Evolutionary conservation across 2,797 vertebrate species (phyloP), one percentile per base, ranked within the genome.

Genomic region (Orestias chungarensis): DNA sequence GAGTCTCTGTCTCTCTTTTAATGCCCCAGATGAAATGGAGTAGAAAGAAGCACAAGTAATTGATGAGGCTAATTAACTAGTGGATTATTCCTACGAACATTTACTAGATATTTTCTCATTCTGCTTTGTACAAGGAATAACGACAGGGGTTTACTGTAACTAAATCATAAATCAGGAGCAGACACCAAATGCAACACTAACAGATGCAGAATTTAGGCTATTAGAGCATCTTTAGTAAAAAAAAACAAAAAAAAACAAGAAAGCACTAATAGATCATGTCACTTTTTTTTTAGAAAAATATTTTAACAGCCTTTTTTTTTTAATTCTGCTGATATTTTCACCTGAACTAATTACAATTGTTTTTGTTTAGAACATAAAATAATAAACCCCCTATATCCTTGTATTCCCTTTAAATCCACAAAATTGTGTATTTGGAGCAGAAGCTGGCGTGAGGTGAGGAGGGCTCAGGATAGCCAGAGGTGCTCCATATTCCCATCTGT

Each of bases 401-500:
- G 35, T 17, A 70, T 40, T 74, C 17, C 55, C 50, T 52, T 49
- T 55, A 79, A 75, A 40, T 35, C n/a, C n/a, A 55, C 0, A 49
- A 52, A 3, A 40, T 46, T n/a, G 62, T 49, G 10, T 74, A 46
- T 4, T 52, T 59, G 50, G 68, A 71, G 66, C 71, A 76, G 75
- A 74, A 57, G 42, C 68, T 75, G 85, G 71, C 64, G 54, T 70
- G 78, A 61, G 59, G 40, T 59, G 64, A 65, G 54, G 25, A 25
- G 40, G 68, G 52, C 64, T 61, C 69, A 12, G 66, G 59, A 68
- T 88, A 73, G 87, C 89, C 91, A 92, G 91, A 89, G 91, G 90
- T 88, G 82, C 87, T 84, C 83, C 71, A 73, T 79, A 80, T 79
- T 75, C 66, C 88, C 90, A 91, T 91, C 89, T 93, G 90, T 81